Evolutionary conservation across 1,140 invertebrate genomes (phyloP).

Genomic region (Himalopsyche phryganea): DNA sequence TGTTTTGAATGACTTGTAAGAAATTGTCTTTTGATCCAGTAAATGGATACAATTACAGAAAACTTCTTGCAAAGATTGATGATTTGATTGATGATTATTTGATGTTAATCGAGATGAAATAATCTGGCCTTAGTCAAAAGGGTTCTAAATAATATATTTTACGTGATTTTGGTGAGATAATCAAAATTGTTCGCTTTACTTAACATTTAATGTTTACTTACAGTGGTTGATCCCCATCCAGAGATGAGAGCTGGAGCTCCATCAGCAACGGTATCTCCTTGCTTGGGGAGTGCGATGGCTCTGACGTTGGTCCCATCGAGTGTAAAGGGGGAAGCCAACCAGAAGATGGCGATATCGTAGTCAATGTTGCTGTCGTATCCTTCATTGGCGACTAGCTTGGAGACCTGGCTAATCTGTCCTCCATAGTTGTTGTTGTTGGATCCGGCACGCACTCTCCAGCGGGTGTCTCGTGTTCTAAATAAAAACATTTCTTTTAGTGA

Average conservation of each 20-base stretch:
- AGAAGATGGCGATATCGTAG: not conserved
- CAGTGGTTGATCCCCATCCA: not conserved
- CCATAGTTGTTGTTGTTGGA: conserved; percentile 19
- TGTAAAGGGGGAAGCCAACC: not conserved
- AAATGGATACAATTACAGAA: too few relatives aligned
- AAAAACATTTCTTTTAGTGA: too few relatives aligned
- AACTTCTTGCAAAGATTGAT: too few relatives aligned
- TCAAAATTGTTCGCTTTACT: too few relatives aligned
- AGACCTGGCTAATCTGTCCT: conserved; percentile 2
- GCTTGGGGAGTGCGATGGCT: not conserved
- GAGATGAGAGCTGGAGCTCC: not conserved
- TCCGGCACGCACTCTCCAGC: conserved; percentile 27
- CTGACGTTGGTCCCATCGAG: not conserved
- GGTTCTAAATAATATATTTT: too few relatives aligned
- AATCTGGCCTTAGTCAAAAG: too few relatives aligned
- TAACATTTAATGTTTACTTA: not conserved
- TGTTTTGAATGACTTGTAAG: too few relatives aligned
- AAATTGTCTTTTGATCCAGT: too few relatives aligned
- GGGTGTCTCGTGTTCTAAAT: conserved; percentile 4
- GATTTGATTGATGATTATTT: too few relatives aligned
- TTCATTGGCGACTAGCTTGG: conserved; percentile 8
- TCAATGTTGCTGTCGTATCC: conserved; percentile 2
- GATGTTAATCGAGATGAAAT: too few relatives aligned
- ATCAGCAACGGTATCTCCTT: not conserved
- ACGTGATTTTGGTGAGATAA: too few relatives aligned